phyloP scores from a whole-genome alignment of 2,797 vertebrate genomes.

The Phataginus tetradactyla region DNA sequence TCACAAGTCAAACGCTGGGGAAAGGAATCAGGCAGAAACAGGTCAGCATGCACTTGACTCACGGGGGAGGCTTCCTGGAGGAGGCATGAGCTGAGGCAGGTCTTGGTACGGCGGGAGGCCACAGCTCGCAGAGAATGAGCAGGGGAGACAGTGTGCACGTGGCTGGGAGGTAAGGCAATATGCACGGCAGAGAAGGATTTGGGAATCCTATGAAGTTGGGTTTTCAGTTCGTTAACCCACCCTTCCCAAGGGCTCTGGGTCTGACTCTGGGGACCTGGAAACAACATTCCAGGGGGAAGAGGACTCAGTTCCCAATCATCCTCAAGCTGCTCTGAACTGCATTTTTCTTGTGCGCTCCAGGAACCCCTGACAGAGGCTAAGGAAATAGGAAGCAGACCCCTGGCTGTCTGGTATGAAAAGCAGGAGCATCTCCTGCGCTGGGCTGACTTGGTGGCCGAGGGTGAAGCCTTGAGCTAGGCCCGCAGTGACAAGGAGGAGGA shows the following conservation, averaged over 20 bases:
- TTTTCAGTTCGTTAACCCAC: not conserved
- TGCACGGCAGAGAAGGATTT: not conserved
- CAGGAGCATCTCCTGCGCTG: not conserved
- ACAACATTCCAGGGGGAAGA: not conserved
- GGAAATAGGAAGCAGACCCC: not conserved
- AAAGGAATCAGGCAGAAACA: not conserved
- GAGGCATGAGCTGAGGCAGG: not conserved
- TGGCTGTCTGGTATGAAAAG: not conserved
- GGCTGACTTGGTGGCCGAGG: not conserved
- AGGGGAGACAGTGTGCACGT: not conserved
- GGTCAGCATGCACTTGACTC: rapidly evolving
- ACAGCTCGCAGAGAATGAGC: not conserved
- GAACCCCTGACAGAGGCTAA: not conserved
- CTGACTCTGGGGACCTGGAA: not conserved
- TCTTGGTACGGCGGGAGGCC: not conserved
- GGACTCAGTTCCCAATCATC: not conserved
- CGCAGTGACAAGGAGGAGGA: not conserved
- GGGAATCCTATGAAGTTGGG: not conserved
- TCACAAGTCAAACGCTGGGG: not conserved
- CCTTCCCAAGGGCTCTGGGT: not conserved
- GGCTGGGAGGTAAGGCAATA: not conserved
- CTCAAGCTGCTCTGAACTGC: not conserved
- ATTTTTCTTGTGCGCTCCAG: not conserved
- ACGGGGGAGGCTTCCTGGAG: not conserved
- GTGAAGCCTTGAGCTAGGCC: not conserved